These are phyloP conservation scores for Notarius lentiginosus DNA, from an alignment of 2,113 vertebrate species.

Conservation along the genomic window DNA sequence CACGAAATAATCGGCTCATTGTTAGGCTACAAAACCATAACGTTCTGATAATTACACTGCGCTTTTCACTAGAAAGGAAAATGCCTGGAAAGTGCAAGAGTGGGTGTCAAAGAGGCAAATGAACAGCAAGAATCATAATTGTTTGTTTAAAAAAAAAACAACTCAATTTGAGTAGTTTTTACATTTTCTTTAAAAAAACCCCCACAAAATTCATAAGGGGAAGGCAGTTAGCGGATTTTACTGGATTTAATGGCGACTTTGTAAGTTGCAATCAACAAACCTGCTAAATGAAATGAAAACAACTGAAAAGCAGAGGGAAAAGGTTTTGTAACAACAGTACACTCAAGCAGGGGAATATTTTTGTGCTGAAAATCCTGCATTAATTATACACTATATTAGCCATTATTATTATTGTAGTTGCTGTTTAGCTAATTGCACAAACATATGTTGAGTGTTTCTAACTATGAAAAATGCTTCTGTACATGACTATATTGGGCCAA, in stretches of 20 bases:
- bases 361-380: background rate
- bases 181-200: no score
- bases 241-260: background rate
- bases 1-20: background rate
- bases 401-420: background rate
- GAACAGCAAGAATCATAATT: background rate
- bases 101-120: background rate
- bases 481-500: background rate
- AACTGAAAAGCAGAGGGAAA: background rate
- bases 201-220: background rate
- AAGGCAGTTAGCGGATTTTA: background rate
- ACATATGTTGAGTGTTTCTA: background rate
- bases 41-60: constrained; percentile 1
- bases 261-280: background rate
- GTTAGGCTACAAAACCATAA: constrained; percentile 11
- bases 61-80: constrained; percentile 6
- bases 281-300: background rate
- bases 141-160: background rate
- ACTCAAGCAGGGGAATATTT: background rate
- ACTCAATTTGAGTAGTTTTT: background rate
- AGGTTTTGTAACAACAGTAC: background rate
- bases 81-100: background rate
- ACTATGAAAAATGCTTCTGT: background rate
- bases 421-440: constrained; percentile 2
- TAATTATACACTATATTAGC: background rate